These are phyloP conservation scores for Drosophila pachea DNA, from an alignment of 1,140 invertebrate genomes.

Conservation along the genomic window DNA sequence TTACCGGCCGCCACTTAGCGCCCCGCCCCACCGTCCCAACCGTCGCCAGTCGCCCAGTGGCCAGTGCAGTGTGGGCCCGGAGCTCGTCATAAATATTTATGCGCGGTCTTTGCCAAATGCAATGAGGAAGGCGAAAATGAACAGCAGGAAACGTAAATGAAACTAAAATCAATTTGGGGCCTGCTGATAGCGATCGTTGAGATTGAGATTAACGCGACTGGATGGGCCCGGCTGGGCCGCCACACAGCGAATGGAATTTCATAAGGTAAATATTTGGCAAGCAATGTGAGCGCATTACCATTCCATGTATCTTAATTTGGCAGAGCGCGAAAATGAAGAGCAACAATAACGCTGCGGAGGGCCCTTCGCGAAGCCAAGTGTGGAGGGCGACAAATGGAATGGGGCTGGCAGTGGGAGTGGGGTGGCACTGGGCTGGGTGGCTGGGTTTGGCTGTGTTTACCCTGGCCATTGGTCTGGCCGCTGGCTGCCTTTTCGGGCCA, in stretches of 20 bases:
- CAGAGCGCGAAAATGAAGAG: slow-evolving; percentile 37
- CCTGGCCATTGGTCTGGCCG: not conserved
- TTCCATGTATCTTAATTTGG: slow-evolving; percentile 53
- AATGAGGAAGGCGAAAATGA: slow-evolving; percentile 31
- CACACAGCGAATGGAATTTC: slow-evolving; percentile 54
- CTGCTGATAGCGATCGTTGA: slow-evolving; percentile 65
- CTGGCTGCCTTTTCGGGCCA: slow-evolving; percentile 9
- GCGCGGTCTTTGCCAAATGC: slow-evolving; percentile 60
- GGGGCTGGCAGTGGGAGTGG: too few species aligned
- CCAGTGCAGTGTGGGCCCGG: not conserved
- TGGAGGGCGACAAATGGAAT: not conserved
- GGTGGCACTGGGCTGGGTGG: too few species aligned
- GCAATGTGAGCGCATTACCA: not conserved
- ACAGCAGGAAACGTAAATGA: slow-evolving; percentile 68
- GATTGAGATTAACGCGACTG: slow-evolving; percentile 59
- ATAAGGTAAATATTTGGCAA: slow-evolving; percentile 52
- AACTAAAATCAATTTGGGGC: slow-evolving; percentile 74
- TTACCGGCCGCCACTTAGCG: slow-evolving; percentile 25
- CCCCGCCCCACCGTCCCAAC: slow-evolving; percentile 29
- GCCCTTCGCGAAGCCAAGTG: not conserved
- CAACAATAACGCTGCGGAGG: slow-evolving; percentile 27
- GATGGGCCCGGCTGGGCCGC: not conserved
- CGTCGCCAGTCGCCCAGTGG: too few species aligned
- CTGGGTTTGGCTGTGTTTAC: too few species aligned
- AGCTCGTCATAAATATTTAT: slow-evolving; percentile 72